Percentiles rank a stretch among this genome's conserved stretches.
These are phyloP conservation scores for Apus apus DNA, from an alignment of 2,113 vertebrate species.

Conservation along the genomic window DNA sequence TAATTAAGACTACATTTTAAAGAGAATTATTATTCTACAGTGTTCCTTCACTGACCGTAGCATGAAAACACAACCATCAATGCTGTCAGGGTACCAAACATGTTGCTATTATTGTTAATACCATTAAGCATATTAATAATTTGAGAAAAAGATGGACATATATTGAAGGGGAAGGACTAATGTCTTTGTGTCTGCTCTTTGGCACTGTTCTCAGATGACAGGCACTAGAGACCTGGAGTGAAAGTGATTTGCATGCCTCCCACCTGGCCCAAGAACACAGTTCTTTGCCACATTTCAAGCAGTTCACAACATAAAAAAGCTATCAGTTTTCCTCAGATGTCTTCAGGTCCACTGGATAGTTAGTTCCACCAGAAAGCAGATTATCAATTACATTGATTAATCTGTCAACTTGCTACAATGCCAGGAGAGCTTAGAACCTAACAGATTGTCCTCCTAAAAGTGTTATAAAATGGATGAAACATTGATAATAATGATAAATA, in stretches of 20 bases:
- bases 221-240: neutral
- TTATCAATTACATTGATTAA: constrained; percentile 22
- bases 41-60: too few species aligned
- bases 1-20: neutral
- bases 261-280: neutral
- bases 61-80: too few species aligned
- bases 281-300: neutral
- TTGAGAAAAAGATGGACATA: neutral
- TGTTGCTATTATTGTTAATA: too few species aligned
- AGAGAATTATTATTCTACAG: too few species aligned
- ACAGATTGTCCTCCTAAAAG: neutral
- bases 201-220: neutral
- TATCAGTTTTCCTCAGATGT: neutral
- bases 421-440: neutral
- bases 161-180: neutral
- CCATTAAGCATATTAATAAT: too few species aligned
- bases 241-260: neutral
- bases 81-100: too few species aligned
- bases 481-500: neutral
- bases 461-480: neutral
- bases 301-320: neutral
- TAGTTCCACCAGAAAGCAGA: neutral
- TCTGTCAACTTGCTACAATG: neutral
- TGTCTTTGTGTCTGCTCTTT: neutral
- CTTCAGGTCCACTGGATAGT: neutral